Conservation (phyloP, 2,113 vertebrate genomes). For the Otus sunia region DNA sequence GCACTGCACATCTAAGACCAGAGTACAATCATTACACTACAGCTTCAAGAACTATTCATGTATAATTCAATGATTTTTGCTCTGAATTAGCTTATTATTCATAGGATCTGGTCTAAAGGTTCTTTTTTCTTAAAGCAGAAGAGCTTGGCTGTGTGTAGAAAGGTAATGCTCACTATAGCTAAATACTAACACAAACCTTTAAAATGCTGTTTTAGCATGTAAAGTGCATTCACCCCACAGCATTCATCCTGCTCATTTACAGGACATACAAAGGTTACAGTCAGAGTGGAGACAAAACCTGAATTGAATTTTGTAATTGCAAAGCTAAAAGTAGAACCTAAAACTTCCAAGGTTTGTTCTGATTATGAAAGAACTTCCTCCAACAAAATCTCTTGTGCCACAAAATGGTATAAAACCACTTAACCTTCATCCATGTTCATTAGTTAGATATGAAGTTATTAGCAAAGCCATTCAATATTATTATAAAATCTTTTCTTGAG, state of each 20-base stretch:
- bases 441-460: background rate
- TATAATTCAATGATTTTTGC: conserved; percentile 40
- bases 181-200: background rate
- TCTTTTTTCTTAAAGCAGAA: conserved; percentile 8
- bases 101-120: background rate
- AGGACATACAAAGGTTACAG: background rate
- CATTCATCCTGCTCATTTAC: background rate
- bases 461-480: background rate
- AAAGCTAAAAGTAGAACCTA: background rate
- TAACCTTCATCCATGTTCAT: background rate
- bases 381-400: background rate
- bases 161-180: background rate
- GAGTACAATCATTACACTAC: background rate
- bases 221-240: background rate
- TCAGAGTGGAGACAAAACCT: background rate
- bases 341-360: background rate
- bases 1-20: conserved; percentile 28
- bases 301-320: background rate
- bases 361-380: background rate
- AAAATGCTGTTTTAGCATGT: background rate
- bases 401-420: background rate
- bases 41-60: conserved; percentile 39
- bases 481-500: background rate
- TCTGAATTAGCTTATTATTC: conserved; percentile 50
- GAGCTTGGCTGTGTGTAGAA: background rate